Conservation (phyloP, 1,140 invertebrate species). For the Heterodera schachtii region DNA sequence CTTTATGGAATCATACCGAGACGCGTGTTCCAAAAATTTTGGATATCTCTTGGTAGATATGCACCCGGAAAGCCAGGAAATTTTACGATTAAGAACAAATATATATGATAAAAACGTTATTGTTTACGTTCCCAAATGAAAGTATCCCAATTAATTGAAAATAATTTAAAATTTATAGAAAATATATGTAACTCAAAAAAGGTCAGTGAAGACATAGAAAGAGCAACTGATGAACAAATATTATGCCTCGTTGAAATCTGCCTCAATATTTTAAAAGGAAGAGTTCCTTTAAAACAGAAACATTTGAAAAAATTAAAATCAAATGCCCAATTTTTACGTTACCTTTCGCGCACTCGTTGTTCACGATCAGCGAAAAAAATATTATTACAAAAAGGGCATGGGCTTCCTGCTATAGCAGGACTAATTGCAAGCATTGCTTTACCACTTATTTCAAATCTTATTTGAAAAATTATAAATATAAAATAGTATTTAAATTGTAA, state of each 20-base stretch:
- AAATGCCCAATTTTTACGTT: conserved; percentile 27
- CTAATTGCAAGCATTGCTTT: conserved; percentile 11
- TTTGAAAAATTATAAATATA: conserved; percentile 9
- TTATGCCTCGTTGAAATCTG: neutral
- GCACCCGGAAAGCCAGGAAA: conserved; percentile 25
- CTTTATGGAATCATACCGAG: conserved; percentile 28
- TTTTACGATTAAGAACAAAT: conserved; percentile 27
- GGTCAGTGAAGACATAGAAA: neutral
- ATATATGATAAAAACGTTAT: conserved; percentile 5
- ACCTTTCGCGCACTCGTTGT: conserved; percentile 16
- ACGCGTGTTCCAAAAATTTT: conserved; percentile 28
- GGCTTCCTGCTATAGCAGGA: neutral
- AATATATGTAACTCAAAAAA: neutral
- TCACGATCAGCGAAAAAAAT: conserved; percentile 15
- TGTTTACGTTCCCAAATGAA: too few relatives aligned
- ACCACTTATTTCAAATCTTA: neutral
- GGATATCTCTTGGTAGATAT: conserved; percentile 33
- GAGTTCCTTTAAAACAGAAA: conserved; percentile 6
- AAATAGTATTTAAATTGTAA: too few relatives aligned
- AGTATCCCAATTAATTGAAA: neutral
- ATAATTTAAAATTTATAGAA: conserved; percentile 17
- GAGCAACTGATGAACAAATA: conserved; percentile 20
- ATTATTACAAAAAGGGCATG: conserved; percentile 18
- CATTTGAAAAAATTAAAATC: neutral
- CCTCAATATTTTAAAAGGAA: neutral